A percentile compares a stretch with the other conserved stretches of the same genome.
Evolutionary conservation across 2,888 invertebrate genomes (phyloP).

Genomic region (Drosophila testacea): DNA sequence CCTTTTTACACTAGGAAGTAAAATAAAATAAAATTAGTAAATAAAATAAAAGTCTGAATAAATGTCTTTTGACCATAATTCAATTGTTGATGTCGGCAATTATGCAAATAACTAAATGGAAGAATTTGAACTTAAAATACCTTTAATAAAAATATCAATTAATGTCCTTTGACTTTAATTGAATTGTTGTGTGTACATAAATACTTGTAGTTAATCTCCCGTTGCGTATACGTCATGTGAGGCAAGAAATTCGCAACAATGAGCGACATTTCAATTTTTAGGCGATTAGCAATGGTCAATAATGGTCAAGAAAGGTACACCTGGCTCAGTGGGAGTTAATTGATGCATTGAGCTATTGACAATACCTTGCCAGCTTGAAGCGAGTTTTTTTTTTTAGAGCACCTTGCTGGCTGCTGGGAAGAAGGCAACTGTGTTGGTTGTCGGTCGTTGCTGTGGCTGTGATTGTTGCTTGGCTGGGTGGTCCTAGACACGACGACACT

Average conservation of each 20-base stretch:
- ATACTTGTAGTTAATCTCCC: slow-evolving; percentile 15
- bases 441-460: not conserved
- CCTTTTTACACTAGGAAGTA: too few relatives aligned
- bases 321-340: slow-evolving; percentile 74
- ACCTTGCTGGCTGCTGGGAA: slow-evolving; percentile 23
- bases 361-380: slow-evolving; percentile 10
- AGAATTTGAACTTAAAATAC: too few relatives aligned
- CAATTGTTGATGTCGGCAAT: too few relatives aligned
- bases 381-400: slow-evolving; percentile 12
- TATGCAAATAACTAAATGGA: too few relatives aligned
- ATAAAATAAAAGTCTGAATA: too few relatives aligned
- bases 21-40: too few relatives aligned
- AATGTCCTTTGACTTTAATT: not conserved
- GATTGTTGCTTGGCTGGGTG: slow-evolving; percentile 58
- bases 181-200: slow-evolving; percentile 1
- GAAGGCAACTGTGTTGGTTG: not conserved
- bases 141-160: not conserved
- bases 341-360: slow-evolving; percentile 47
- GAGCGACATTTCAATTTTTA: slow-evolving; percentile 45
- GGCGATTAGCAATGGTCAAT: slow-evolving; percentile 53
- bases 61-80: too few relatives aligned
- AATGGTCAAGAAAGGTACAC: slow-evolving; percentile 19
- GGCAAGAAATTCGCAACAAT: slow-evolving; percentile 8
- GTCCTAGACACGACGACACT: slow-evolving; percentile 62
- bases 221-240: slow-evolving; percentile 65